A percentile compares a stretch with the other conserved stretches of the same genome.
These are phyloP conservation scores for Austrofundulus limnaeus DNA, from an alignment of 2,113 vertebrate species.

Conservation along the genomic window DNA sequence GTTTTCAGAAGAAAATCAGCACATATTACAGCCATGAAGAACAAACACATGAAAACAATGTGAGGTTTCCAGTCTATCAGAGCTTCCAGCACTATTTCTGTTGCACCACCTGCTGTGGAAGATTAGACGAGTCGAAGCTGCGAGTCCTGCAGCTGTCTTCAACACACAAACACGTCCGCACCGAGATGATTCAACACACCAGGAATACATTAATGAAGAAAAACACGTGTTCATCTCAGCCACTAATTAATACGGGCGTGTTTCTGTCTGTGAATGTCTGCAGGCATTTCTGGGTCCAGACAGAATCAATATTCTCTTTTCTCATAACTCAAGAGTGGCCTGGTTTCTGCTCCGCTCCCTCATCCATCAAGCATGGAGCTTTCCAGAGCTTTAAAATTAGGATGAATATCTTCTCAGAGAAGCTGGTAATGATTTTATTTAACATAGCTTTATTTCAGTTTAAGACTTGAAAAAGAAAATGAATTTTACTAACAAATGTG, in stretches of 20 bases:
- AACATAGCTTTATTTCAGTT: no score
- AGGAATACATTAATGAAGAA: no score
- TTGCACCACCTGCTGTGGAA: constrained; percentile 56
- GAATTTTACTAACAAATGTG: no score
- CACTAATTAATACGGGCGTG: not conserved
- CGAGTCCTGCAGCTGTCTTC: constrained; percentile 44
- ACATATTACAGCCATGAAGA: not conserved
- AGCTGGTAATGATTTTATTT: no score
- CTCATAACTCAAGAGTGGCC: constrained; percentile 37
- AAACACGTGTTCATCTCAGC: not conserved
- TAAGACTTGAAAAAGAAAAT: no score
- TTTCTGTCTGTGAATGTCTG: constrained; percentile 20
- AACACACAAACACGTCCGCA: constrained; percentile 1
- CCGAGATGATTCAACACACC: not conserved
- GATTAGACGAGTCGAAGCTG: constrained; percentile 35
- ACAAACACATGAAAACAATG: constrained; percentile 39
- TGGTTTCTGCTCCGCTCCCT: constrained; percentile 40
- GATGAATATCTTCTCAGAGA: not conserved
- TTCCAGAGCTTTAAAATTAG: constrained; percentile 5
- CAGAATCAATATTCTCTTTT: constrained; percentile 35
- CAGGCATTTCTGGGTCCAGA: constrained; percentile 11
- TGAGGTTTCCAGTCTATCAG: constrained; percentile 3
- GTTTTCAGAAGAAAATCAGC: not conserved
- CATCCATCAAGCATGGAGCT: constrained; percentile 21
- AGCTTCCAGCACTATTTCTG: constrained; percentile 40